Base-by-base conservation (phyloP, 1,140 invertebrate species). In the Drosophila kurseongensis region DNA sequence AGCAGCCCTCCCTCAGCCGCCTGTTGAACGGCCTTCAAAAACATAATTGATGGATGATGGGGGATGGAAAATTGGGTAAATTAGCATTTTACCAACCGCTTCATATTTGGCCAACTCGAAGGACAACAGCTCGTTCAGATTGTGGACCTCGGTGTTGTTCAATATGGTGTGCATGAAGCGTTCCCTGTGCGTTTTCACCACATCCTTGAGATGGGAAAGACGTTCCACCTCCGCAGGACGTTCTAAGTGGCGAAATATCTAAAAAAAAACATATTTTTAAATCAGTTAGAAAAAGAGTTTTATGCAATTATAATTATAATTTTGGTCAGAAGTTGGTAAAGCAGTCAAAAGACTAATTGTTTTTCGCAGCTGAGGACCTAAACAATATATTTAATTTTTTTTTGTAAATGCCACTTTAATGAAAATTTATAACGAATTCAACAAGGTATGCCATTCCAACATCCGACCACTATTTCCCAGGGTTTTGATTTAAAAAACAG, bases 181-280 rank as follows among this genome's bases (percentile, higher is more conserved):
- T 32, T 93, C 90, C 45, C 95, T 91, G 55, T 93, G 93, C 3
- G 80, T 83, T 23, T 92, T 90, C 2, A 95, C 92, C 29, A 81
- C 92, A 18, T 93, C 88, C 73, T 94, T 93, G 5, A 96, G 92
- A 42, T 92, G 88, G 40, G 92, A 93, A 54, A 96, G 93, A 40
- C 94, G 94, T 10, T 93, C 93, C 62, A 96, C 86, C 92, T 97
- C 96, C 0, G 95, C 95, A 4, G 96, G 96, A 79, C 95, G 94
- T 91, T 97, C 96, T 18, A 97, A 93, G 44, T 94, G 94, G 23
- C 95, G 93, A 83, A 97, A 97, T 38, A 96, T 94, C 96, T 97
- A 9, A 5, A 16, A 16, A 0, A 51, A 12, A 36, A 45, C 10
- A 18, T 10, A 7, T 32, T 32, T 7, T 7, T 32, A 32, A 32